phyloP scores from a whole-genome alignment of 1,140 invertebrate genomes.

The Trachymyrmex septentrionalis region DNA sequence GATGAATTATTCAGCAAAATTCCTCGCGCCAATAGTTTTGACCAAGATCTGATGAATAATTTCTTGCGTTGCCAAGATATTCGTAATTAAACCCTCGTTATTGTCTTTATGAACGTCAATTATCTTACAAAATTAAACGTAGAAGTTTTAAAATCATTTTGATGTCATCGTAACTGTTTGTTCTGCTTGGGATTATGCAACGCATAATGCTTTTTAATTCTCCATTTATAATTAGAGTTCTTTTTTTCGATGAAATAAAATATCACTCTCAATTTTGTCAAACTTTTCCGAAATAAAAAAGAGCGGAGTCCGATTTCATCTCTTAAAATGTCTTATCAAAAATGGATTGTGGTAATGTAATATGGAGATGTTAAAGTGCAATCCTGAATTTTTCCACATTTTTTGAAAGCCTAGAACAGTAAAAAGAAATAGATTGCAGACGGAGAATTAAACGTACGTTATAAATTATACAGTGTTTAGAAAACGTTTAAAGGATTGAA shows the following conservation, averaged over 20 bases:
- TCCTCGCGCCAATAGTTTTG: background rate
- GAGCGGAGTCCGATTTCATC: too few species aligned
- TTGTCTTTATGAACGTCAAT: background rate
- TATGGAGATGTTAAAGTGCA: too few species aligned
- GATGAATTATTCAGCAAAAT: slow-evolving; percentile 59
- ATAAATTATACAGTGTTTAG: background rate
- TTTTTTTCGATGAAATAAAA: too few species aligned
- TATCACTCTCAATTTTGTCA: too few species aligned
- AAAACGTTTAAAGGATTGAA: background rate
- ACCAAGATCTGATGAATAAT: background rate
- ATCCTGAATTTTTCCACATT: too few species aligned
- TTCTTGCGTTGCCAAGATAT: background rate
- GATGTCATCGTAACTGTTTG: too few species aligned
- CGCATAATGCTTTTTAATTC: background rate
- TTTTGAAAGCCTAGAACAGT: too few species aligned
- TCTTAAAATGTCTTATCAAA: too few species aligned
- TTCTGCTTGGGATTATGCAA: background rate
- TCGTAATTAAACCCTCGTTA: background rate
- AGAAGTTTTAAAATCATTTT: background rate
- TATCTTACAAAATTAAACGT: background rate
- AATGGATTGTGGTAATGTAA: too few species aligned
- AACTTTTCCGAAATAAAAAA: too few species aligned
- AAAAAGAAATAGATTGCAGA: too few species aligned
- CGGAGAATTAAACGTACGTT: background rate
- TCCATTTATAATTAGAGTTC: too few species aligned